phyloP scores from a whole-genome alignment of 2,113 vertebrate genomes.

The Callocephalon fimbriatum region DNA sequence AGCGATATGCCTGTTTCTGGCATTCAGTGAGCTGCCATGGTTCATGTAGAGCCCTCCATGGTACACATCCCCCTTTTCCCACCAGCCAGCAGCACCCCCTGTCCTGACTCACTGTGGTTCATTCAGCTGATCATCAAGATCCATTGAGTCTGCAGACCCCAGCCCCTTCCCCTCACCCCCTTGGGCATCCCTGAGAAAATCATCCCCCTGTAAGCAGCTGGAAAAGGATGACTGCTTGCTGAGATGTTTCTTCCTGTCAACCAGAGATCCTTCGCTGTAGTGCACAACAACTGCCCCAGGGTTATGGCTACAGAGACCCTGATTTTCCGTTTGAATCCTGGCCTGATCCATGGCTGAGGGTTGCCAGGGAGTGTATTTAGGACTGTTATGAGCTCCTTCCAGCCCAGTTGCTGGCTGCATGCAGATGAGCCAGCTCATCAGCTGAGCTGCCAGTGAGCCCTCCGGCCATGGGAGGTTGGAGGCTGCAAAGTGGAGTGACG shows the following conservation, averaged over 20 bases:
- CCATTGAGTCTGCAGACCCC: neutral
- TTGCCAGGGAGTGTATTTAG: conserved; percentile 60
- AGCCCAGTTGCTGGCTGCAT: conserved; percentile 54
- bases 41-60: neutral
- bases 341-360: conserved; percentile 13
- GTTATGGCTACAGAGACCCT: conserved; percentile 9
- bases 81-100: neutral
- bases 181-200: neutral
- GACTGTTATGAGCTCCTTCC: conserved; percentile 51
- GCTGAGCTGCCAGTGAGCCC: conserved; percentile 49
- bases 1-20: neutral
- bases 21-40: neutral
- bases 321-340: conserved; percentile 22
- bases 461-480: neutral
- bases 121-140: neutral
- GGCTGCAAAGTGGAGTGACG: conserved; percentile 30
- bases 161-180: neutral
- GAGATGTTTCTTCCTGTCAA: neutral
- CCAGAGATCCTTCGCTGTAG: neutral
- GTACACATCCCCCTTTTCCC: neutral
- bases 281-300: conserved; percentile 13
- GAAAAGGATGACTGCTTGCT: neutral
- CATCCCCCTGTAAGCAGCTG: neutral
- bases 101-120: neutral
- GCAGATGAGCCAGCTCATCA: conserved; percentile 60